These are phyloP conservation scores for Coryphaenoides rupestris DNA, from an alignment of 2,113 vertebrate genomes.

Conservation along the genomic window DNA sequence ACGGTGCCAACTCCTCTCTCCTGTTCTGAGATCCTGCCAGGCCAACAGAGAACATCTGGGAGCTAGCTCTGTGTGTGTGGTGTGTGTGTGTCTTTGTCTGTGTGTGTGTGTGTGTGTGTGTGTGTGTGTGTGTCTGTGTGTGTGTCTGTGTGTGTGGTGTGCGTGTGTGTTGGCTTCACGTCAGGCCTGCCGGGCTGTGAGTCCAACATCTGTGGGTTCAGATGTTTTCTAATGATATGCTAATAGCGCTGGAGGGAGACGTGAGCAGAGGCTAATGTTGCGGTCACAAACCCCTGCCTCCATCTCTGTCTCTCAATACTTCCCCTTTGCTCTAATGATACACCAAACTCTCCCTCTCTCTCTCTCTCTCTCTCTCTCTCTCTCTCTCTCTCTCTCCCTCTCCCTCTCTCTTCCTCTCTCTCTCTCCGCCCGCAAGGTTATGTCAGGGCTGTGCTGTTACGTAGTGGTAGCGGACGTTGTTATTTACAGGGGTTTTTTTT, in stretches of 20 bases:
- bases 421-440: background rate
- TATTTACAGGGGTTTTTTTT: too few relatives aligned
- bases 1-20: constrained; percentile 39
- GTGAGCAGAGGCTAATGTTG: constrained; percentile 60
- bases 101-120: constrained; percentile 21
- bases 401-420: background rate
- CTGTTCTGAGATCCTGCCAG: constrained; percentile 49
- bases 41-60: constrained; percentile 64
- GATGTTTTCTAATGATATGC: constrained; percentile 76
- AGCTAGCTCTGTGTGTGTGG: constrained; percentile 40
- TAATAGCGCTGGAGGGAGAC: constrained; percentile 64
- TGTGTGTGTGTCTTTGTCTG: constrained; percentile 17
- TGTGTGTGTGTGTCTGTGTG: constrained; percentile 24
- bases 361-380: background rate
- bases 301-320: background rate
- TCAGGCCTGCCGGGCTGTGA: constrained; percentile 61
- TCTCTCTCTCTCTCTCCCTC: background rate
- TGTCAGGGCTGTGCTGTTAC: background rate
- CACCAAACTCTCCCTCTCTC: background rate
- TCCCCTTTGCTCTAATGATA: background rate
- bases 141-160: constrained; percentile 28
- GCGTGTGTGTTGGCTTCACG: constrained; percentile 34
- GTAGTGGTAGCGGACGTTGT: background rate
- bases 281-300: constrained; percentile 57
- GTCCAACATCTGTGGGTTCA: constrained; percentile 74